Evolutionary conservation across 2,797 vertebrate species (phyloP), one percentile per base, ranked within the genome.

Genomic region (Poliocrania exsul): DNA sequence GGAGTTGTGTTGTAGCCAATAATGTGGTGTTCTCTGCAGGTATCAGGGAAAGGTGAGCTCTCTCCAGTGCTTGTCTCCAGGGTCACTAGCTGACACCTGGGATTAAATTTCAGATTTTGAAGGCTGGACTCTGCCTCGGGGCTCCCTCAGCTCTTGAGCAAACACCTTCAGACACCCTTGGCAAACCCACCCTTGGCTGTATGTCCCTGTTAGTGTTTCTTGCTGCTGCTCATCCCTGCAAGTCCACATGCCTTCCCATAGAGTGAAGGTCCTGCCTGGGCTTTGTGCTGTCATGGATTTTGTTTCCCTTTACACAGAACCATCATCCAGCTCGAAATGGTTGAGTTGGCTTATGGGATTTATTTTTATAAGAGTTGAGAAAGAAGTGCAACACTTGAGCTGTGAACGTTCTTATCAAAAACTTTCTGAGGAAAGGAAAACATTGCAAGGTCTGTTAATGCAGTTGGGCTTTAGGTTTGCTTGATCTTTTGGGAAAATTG

Each of bases 401-500:
- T 69, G 54, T 50, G 60, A 25, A 50, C 35, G 29, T 57, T 81
- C 50, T 53, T 47, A 46, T 80, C 54, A 79, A 81, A 82, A 73
- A 13, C 54, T 69, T 89, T n/a, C 23, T 71, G 77, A 67, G 38
- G 8, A 44, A 46, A 49, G 29, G 53, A 62, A 67, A 53, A 49
- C 28, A 5, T 15, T 11, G 6, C 42, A 57, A 88, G 53, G 56
- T 60, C 49, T 73, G 49, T 66, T 85, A 85, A 49, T 0, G 0
- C 4, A 4, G 65, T 42, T 4, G 0, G 83, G 50, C n/a, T 74
- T 86, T 61, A 74, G 69, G 40, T 81, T 83, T 78, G 57, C 86
- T 92, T 95, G 65, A 72, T 83, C 79, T 87, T 73, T 65, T 86
- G 80, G 84, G 83, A 88, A 95, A 83, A 86, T 67, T 71, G 42